These are phyloP conservation scores for Encarsia formosa DNA, from an alignment of 2,888 invertebrate genomes.

Conservation along the genomic window DNA sequence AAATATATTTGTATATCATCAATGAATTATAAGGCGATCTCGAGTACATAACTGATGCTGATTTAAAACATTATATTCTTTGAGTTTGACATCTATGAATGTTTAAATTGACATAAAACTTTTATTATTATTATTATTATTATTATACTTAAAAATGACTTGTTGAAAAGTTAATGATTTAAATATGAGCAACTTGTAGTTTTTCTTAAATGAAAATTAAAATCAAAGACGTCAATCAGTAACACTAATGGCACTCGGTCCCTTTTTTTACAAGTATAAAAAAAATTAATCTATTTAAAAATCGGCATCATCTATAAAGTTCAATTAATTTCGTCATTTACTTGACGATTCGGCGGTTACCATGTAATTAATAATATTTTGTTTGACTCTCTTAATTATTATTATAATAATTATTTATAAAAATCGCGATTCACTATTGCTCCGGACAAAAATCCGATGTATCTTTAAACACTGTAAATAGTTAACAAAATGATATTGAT, in stretches of 20 bases:
- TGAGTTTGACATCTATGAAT: not conserved
- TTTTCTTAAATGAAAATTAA: not conserved
- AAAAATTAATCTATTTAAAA: not conserved
- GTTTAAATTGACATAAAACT: not conserved
- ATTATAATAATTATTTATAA: conserved; percentile 25
- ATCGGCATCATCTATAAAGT: conserved; percentile 21
- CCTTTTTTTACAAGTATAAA: not conserved
- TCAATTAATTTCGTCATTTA: conserved; percentile 31
- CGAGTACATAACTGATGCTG: conserved; percentile 22
- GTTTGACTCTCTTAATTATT: conserved; percentile 11
- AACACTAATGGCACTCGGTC: conserved; percentile 17
- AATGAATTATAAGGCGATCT: conserved; percentile 21
- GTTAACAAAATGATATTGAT: conserved; percentile 51
- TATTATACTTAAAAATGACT: not conserved
- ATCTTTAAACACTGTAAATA: conserved; percentile 49
- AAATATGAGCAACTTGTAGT: not conserved
- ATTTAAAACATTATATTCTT: conserved; percentile 5
- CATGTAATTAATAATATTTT: conserved; percentile 19
- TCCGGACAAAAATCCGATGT: conserved; percentile 46
- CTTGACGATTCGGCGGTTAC: conserved; percentile 19
- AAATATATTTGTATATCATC: conserved; percentile 14
- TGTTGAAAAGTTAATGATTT: not conserved
- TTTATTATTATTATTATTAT: not conserved
- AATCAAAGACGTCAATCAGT: conserved; percentile 7
- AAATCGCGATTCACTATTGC: conserved; percentile 44